A percentile compares a stretch with the other conserved stretches of the same genome.
These are phyloP conservation scores for Neostethus bicornis DNA, from an alignment of 2,797 vertebrate species.

Conservation along the genomic window DNA sequence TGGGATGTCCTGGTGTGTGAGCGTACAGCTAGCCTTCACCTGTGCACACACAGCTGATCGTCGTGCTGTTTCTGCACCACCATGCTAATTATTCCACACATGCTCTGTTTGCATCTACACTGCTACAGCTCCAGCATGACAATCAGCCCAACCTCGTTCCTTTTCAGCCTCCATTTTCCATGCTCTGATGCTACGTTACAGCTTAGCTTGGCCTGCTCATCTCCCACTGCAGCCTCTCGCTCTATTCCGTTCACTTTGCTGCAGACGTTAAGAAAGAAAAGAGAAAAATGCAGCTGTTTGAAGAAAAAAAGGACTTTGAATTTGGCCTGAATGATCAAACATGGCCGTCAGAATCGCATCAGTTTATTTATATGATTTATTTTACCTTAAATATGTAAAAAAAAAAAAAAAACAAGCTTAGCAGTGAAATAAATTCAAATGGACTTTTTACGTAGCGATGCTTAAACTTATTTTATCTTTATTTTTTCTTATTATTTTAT, in stretches of 20 bases:
- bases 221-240: constrained; percentile 34
- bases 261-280: constrained; percentile 52
- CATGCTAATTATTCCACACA: constrained; percentile 74
- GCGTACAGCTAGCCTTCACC: constrained; percentile 39
- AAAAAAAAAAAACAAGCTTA: too few relatives aligned
- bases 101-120: constrained; percentile 69
- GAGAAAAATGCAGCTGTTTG: constrained; percentile 50
- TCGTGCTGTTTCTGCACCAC: too few relatives aligned
- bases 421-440: too few relatives aligned
- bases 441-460: too few relatives aligned
- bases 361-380: too few relatives aligned
- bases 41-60: too few relatives aligned
- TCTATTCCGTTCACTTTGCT: constrained; percentile 57
- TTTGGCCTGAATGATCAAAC: too few relatives aligned
- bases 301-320: constrained; percentile 25
- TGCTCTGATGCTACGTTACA: constrained; percentile 44
- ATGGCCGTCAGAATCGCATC: too few relatives aligned
- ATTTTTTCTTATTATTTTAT: too few relatives aligned
- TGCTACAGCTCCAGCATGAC: constrained; percentile 78
- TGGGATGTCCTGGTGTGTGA: not conserved
- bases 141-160: constrained; percentile 66
- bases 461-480: too few relatives aligned
- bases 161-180: constrained; percentile 38
- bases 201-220: constrained; percentile 33
- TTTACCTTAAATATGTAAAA: too few relatives aligned